Evolutionary conservation across 2,888 invertebrate genomes (phyloP), one percentile per base, ranked within the genome.

Genomic region (Trissonchulus latispiculum): DNA sequence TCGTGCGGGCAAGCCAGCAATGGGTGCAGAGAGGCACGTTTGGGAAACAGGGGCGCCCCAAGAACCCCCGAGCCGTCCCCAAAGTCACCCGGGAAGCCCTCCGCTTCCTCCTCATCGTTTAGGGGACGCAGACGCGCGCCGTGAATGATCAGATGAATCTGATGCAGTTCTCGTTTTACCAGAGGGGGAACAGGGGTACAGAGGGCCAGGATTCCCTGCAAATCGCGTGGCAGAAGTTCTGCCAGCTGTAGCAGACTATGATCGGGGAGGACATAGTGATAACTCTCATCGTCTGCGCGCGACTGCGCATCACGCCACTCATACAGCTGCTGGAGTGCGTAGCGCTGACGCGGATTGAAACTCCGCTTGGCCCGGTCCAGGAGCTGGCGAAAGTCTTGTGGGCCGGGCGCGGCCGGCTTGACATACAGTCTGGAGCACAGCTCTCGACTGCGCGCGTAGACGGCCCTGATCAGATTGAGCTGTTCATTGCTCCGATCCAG

Each of bases 241-340:
- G 93, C 89, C 75, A 97, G 91, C 81, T 92, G 89, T 72, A 96
- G 82, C 85, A 99, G 83, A 95, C 95, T 95, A 84, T 96, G 95
- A 84, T 95, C 95, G 0, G 97, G 96, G 74, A 99, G 85, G 68
- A 99, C 90, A 84, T 92, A 97, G 48, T 90, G 90, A 76, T 88
- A 87, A 82, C 95, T 95, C 84, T 99, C 97, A 84, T 99, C 99
- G 80, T 94, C 90, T 72, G 87, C 84, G 36, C 97, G 86, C 0
- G 95, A 94, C 2, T 90, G 86, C 28, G 85, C 81, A 84, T 99
- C 95, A 67, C 99, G 87, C 97, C 97, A 99, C 70, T 87, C 86
- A 83, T 89, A 94, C 23, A 97, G 84, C 79, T 90, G 87, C 77
- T 88, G 88, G 37, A 97, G 85, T 0, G 95, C 95, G 79, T 88